These are phyloP conservation scores for Tupaia chinensis DNA, from an alignment of 2,113 vertebrate species.

Conservation along the genomic window DNA sequence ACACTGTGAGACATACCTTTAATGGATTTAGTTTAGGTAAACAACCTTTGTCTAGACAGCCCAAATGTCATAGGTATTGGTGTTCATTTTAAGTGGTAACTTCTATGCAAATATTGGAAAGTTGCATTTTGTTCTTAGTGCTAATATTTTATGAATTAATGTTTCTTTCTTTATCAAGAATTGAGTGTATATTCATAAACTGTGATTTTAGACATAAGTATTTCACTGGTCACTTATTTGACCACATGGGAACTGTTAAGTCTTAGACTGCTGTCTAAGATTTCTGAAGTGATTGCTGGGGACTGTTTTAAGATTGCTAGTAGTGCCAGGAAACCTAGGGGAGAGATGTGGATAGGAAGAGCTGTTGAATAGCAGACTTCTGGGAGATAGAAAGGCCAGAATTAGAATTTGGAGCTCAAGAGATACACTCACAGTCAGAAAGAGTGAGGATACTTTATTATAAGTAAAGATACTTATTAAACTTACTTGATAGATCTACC, in stretches of 20 bases:
- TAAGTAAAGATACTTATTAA: neutral
- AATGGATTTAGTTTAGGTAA: conserved; percentile 85
- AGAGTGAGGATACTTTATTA: neutral
- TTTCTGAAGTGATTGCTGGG: neutral
- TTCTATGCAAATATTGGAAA: conserved; percentile 77
- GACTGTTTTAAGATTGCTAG: neutral
- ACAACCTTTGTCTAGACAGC: conserved; percentile 85
- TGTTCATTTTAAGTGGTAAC: conserved; percentile 84
- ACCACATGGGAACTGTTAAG: neutral
- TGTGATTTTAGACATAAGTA: neutral
- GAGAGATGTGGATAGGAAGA: neutral
- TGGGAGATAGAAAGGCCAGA: neutral
- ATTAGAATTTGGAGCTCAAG: neutral
- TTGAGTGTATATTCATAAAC: neutral
- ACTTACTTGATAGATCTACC: neutral
- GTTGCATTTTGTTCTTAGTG: conserved; percentile 70
- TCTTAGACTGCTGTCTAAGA: neutral
- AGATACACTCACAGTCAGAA: neutral
- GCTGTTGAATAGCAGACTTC: neutral
- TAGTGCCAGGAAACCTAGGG: neutral
- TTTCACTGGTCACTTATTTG: neutral
- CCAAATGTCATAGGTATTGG: conserved; percentile 83
- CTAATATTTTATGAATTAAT: conserved; percentile 70
- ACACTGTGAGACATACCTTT: conserved; percentile 81
- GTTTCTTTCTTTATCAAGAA: conserved; percentile 10